phyloP scores from a whole-genome alignment of 2,888 invertebrate species.

The Platerodrilus igneus region DNA sequence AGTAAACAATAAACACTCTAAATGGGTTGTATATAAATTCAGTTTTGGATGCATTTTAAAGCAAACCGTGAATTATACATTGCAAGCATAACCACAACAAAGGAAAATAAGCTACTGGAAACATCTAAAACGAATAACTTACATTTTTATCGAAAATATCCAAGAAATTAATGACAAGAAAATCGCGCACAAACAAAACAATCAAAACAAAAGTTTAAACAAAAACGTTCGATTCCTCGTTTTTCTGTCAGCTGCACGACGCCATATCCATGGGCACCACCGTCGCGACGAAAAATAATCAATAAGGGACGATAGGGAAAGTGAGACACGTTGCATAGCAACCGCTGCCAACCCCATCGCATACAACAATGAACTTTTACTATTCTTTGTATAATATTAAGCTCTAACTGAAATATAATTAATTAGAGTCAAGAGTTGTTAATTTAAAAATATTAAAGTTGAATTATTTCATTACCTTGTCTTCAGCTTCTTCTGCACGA shows the following conservation, averaged over 20 bases:
- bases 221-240: constrained; percentile 32
- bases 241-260: constrained; percentile 48
- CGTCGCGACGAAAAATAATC: constrained; percentile 50
- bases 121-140: constrained; percentile 29
- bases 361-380: constrained; percentile 25
- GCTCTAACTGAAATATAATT: not conserved
- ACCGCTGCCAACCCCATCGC: constrained; percentile 33
- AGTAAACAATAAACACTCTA: too few relatives aligned
- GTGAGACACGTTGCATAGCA: constrained; percentile 45
- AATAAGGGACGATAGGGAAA: constrained; percentile 49
- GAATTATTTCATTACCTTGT: constrained; percentile 81
- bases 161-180: constrained; percentile 33
- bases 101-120: constrained; percentile 7
- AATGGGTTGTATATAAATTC: too few relatives aligned
- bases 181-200: constrained; percentile 34
- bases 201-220: constrained; percentile 34
- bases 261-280: constrained; percentile 43
- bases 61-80: too few relatives aligned
- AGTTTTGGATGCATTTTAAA: too few relatives aligned
- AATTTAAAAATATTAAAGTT: not conserved
- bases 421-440: too few relatives aligned
- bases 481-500: constrained; percentile 89
- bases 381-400: not conserved
- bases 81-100: constrained; percentile 25
- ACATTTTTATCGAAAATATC: constrained; percentile 37